phyloP scores from a whole-genome alignment of 2,888 invertebrate species.

The Scrobipalpa costella region DNA sequence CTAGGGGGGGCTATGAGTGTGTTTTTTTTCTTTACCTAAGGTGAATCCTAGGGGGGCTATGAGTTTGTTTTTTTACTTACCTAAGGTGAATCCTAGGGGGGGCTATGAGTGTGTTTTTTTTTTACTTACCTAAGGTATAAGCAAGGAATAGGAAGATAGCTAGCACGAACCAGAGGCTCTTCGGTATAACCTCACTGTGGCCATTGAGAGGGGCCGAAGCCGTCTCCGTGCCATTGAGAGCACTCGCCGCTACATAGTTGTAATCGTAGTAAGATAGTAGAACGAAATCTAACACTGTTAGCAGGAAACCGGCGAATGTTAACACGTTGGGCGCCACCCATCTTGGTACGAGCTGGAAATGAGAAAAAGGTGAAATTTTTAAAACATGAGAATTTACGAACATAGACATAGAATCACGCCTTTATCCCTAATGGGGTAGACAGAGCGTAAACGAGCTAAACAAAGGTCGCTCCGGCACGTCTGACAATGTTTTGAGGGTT shows the following conservation, averaged over 20 bases:
- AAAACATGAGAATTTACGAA: slow-evolving; percentile 4
- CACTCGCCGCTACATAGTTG: slow-evolving; percentile 88
- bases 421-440: background rate
- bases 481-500: no score
- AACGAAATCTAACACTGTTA: slow-evolving; percentile 93
- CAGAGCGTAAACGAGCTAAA: no score
- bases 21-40: no score
- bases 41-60: no score
- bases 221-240: slow-evolving; percentile 64
- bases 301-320: slow-evolving; percentile 96
- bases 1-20: no score
- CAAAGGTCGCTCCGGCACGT: no score
- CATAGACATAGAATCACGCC: no score
- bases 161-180: slow-evolving; percentile 92
- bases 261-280: slow-evolving; percentile 94
- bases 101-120: background rate
- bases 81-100: no score
- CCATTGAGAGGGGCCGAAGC: slow-evolving; percentile 52
- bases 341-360: slow-evolving; percentile 90
- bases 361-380: no score
- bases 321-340: slow-evolving; percentile 99
- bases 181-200: slow-evolving; percentile 83
- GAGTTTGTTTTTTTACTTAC: background rate
- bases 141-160: slow-evolving; percentile 95
- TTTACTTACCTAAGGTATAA: slow-evolving; percentile 93